Evolutionary conservation across 2,797 vertebrate species (phyloP), one percentile per base, ranked within the genome.

Genomic region (Pangasius krempfi): DNA sequence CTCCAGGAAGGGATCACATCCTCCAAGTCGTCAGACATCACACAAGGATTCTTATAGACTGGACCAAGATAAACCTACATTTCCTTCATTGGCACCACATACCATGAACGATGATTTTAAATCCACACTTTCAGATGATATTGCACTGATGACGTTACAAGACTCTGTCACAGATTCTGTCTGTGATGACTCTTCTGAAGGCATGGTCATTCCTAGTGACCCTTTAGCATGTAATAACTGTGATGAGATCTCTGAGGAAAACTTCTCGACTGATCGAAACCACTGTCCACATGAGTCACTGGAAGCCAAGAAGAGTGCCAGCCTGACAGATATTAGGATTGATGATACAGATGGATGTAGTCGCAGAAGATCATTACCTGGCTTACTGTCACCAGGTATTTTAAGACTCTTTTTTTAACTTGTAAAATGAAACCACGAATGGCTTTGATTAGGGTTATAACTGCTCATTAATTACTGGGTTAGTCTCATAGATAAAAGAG

Each of bases 221-320:
- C 52, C 66, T n/a, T 78, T 88, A 52, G 62, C 27, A 44, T 88
- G 90, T 86, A 91, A 47, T 88, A 88, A 90, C 80, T 86, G 91
- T 44, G 92, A 92, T 4, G 95, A 93, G 87, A 90, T 93, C 0
- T 78, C 62, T 78, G 95, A 97, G 79, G 93, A 94, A 33, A 88
- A 93, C 70, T 95, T 93, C 89, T 95, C 96, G 89, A 95, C 91
- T 95, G 88, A 92, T 94, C 76, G 92, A 94, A 22, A 91, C 93
- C 90, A 87, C 80, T 96, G 93, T 90, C 93, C 96, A 92, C 96
- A 97, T 27, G 92, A 94, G 66, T 94, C 95, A 0, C 94, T 97
- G 94, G 96, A 96, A 91, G 96, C 96, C 12, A 97, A 97, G 94
- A 98, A 97, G 93, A 98, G 97, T 93, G 97, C 96, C 90, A 99